A percentile compares a stretch with the other conserved stretches of the same genome.
Conservation (phyloP, 1,140 invertebrate species). For the Leucophenga varia region DNA sequence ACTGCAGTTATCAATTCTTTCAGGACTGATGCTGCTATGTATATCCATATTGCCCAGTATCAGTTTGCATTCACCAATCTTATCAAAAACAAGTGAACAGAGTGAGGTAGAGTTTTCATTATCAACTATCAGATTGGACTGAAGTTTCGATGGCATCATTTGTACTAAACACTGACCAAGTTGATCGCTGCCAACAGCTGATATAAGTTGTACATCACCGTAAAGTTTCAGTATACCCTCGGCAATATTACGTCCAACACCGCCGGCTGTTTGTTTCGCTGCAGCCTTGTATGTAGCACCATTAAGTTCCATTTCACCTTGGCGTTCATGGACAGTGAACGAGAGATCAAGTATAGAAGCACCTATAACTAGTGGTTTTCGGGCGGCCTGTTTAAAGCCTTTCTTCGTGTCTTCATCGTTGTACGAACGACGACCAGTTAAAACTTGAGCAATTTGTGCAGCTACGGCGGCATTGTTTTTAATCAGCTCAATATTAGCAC, state of each 20-base stretch:
- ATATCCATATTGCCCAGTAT: slow-evolving; percentile 83
- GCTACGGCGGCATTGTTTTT: slow-evolving; percentile 89
- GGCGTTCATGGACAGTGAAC: slow-evolving; percentile 27
- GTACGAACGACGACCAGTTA: slow-evolving; percentile 59
- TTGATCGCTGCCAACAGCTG: slow-evolving; percentile 76
- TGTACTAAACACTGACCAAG: slow-evolving; percentile 58
- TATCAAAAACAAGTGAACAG: slow-evolving; percentile 73
- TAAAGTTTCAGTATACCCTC: slow-evolving; percentile 78
- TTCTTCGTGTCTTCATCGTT: background rate
- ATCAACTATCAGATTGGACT: slow-evolving; percentile 51
- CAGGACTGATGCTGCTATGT: slow-evolving; percentile 69
- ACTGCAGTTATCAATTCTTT: slow-evolving; percentile 61
- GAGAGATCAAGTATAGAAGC: slow-evolving; percentile 48
- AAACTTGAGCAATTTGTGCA: slow-evolving; percentile 70
- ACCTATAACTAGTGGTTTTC: slow-evolving; percentile 38
- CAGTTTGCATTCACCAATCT: slow-evolving; percentile 73
- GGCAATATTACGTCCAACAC: slow-evolving; percentile 89
- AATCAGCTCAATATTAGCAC: slow-evolving; percentile 86
- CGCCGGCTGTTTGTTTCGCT: slow-evolving; percentile 71
- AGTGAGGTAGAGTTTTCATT: slow-evolving; percentile 64
- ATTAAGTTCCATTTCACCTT: slow-evolving; percentile 64
- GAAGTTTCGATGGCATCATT: slow-evolving; percentile 44
- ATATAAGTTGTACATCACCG: slow-evolving; percentile 69
- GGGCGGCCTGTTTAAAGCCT: background rate
- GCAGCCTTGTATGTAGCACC: slow-evolving; percentile 73